Conservation (phyloP, 1,140 invertebrate species). For the Drosophila setifemur region DNA sequence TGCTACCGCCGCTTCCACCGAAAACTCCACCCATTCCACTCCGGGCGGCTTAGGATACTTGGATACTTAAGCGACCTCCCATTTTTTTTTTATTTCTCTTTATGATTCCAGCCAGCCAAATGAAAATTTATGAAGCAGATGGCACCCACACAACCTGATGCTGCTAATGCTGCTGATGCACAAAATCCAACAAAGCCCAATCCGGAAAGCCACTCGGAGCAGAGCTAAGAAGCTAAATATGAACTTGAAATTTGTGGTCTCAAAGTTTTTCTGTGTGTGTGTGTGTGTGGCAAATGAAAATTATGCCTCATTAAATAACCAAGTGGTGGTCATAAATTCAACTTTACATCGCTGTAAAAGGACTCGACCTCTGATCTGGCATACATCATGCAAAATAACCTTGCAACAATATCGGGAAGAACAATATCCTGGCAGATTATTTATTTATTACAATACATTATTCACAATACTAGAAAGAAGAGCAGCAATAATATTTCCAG, state of each 20-base stretch:
- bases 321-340: slow-evolving; percentile 49
- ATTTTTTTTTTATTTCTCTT: slow-evolving; percentile 28
- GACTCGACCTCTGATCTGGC: background rate
- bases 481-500: background rate
- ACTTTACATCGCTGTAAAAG: slow-evolving; percentile 22
- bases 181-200: slow-evolving; percentile 14
- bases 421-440: no score
- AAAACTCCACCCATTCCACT: slow-evolving; percentile 39
- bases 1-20: slow-evolving; percentile 18
- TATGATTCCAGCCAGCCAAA: slow-evolving; percentile 55
- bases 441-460: no score
- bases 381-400: slow-evolving; percentile 23
- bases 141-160: slow-evolving; percentile 30
- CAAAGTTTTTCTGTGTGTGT: slow-evolving; percentile 61
- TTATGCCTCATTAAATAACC: slow-evolving; percentile 67
- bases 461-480: no score
- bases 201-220: slow-evolving; percentile 32
- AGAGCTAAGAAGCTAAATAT: slow-evolving; percentile 34
- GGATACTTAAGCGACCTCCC: slow-evolving; percentile 28
- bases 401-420: no score
- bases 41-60: slow-evolving; percentile 37
- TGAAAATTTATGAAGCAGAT: slow-evolving; percentile 73
- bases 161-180: slow-evolving; percentile 13
- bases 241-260: slow-evolving; percentile 48
- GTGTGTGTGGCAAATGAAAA: slow-evolving; percentile 65